Conservation (phyloP, 2,888 invertebrate genomes). For the Microctonus brassicae region DNA sequence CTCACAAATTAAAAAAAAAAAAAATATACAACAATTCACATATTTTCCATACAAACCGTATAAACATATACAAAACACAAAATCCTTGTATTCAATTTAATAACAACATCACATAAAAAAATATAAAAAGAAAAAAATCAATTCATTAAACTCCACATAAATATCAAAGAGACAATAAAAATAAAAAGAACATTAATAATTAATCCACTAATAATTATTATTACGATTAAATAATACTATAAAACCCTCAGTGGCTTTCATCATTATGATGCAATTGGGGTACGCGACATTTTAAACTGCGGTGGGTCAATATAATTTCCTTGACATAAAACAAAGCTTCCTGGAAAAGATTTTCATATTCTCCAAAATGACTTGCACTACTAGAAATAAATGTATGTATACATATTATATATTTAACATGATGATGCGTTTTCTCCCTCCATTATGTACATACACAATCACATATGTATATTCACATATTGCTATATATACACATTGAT, state of each 20-base stretch:
- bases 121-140: no score
- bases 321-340: conserved; percentile 39
- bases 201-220: no score
- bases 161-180: not conserved
- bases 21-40: not conserved
- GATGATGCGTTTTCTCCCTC: not conserved
- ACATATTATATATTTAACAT: not conserved
- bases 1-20: conserved; percentile 10
- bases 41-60: not conserved
- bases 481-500: not conserved
- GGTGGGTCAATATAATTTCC: conserved; percentile 11
- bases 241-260: not conserved
- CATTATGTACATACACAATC: not conserved
- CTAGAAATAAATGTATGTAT: not conserved
- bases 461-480: not conserved
- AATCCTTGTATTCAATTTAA: not conserved
- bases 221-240: no score
- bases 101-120: no score
- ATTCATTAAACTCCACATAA: no score
- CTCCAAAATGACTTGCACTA: conserved; percentile 27
- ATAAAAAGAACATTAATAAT: not conserved
- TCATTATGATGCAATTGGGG: not conserved
- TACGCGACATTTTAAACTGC: not conserved
- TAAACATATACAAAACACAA: not conserved
- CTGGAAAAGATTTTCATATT: conserved; percentile 46